A percentile compares a stretch with the other conserved stretches of the same genome.
phyloP scores from a whole-genome alignment of 1,140 invertebrate species.

The Drosophila lini region DNA sequence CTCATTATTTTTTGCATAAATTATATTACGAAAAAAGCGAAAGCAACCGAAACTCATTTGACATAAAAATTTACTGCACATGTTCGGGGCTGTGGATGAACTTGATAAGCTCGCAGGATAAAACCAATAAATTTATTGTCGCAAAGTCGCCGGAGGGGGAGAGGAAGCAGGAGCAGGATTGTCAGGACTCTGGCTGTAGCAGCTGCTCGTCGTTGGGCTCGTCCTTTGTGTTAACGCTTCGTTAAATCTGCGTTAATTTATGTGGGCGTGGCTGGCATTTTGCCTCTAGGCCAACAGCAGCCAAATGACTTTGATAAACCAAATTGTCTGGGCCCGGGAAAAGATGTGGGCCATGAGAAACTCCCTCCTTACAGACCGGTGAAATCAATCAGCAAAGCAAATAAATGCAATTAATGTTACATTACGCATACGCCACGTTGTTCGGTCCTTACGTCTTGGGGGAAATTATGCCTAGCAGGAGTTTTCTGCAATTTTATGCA shows the following conservation, averaged over 20 bases:
- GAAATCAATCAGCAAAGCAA: slow-evolving; percentile 78
- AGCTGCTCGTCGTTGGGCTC: slow-evolving; percentile 15
- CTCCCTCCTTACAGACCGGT: not conserved
- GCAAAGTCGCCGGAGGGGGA: slow-evolving; percentile 19
- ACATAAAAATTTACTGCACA: slow-evolving; percentile 58
- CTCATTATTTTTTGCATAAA: slow-evolving; percentile 65
- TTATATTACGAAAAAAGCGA: slow-evolving; percentile 41
- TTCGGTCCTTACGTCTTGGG: slow-evolving; percentile 21
- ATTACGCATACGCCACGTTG: slow-evolving; percentile 70
- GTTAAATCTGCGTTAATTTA: slow-evolving; percentile 78
- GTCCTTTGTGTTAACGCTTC: slow-evolving; percentile 63
- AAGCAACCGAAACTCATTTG: slow-evolving; percentile 46
- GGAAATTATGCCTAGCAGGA: slow-evolving; percentile 60
- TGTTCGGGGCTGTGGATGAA: slow-evolving; percentile 46
- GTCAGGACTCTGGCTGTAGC: slow-evolving; percentile 11
- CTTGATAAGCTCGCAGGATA: slow-evolving; percentile 70
- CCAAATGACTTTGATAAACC: slow-evolving; percentile 78
- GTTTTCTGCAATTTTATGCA: slow-evolving; percentile 73
- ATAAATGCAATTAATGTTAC: slow-evolving; percentile 80
- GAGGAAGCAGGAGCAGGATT: not conserved
- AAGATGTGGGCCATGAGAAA: slow-evolving; percentile 38
- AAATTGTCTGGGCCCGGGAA: slow-evolving; percentile 59
- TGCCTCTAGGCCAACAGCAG: slow-evolving; percentile 43
- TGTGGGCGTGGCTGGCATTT: slow-evolving; percentile 57
- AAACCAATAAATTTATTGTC: slow-evolving; percentile 82